Evolutionary conservation across 1,140 invertebrate genomes (phyloP), one percentile per base, ranked within the genome.

Genomic region (Reticulitermes speratus): DNA sequence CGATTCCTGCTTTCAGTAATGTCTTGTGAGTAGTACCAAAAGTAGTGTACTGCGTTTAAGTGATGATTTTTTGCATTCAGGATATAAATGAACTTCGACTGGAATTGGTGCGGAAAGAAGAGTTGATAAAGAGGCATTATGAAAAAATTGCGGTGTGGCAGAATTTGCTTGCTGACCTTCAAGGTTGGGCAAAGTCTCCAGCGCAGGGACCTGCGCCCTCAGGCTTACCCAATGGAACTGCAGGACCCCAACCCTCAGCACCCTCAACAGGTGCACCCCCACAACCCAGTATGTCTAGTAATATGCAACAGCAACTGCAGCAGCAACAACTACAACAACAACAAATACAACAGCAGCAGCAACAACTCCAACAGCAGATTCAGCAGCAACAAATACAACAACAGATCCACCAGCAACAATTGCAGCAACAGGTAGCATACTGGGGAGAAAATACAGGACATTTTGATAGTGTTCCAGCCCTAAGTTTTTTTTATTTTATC

Each of bases 61-160:
- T 55, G 14, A 19, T 55, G 52, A 12, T 84, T 44, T 86, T 52
- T 55, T 86, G 52, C 86, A 87, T 88, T 65, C 88, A 93, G 92
- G 97, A 98, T 89, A 97, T 97, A 88, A 94, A 93, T 87, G 97
- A 98, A 89, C 91, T 98, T 25, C 94, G 95, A 88, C 91, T 94
- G 81, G 97, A 99, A 90, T 92, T 98, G 32, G 92, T 94, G 6
- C 92, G 97, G 9, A 99, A 98, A 90, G 97, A 98, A 86, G 95
- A 96, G 85, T 91, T 99, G 0, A 93, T 99, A 11, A 95, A 97
- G 88, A 94, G 96, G 83, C 97, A 98, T 89, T 97, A 97, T 89
- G 97, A 98, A 55, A 97, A 98, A 90, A 95, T 98, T 75, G 94
- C 94, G 23, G 94, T 96, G 82, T 99, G 97, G 97, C 97, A 98